Percentiles rank a stretch among this genome's conserved stretches.
phyloP scores from a whole-genome alignment of 2,113 vertebrate genomes.

The Actenoides lindsayi region DNA sequence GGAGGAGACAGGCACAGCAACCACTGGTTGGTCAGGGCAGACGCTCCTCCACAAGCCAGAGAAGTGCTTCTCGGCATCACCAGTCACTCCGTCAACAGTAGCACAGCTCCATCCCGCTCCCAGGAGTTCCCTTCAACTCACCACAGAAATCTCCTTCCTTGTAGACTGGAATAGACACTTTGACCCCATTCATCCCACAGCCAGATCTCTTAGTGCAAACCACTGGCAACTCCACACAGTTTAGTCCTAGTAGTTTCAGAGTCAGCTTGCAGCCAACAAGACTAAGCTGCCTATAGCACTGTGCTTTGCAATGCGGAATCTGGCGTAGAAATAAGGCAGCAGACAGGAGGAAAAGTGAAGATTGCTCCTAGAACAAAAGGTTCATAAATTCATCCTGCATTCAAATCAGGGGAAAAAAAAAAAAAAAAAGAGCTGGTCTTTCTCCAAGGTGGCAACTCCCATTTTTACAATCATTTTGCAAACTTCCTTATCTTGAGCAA shows the following conservation, averaged over 20 bases:
- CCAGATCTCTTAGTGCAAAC: not conserved
- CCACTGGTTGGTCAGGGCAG: not conserved
- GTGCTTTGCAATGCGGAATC: not conserved
- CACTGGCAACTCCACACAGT: not conserved
- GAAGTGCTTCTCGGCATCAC: not conserved
- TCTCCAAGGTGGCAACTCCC: not conserved
- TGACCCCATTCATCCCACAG: not conserved
- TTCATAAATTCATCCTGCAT: not conserved
- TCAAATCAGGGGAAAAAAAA: not conserved
- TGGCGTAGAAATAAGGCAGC: not conserved
- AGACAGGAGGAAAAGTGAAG: not conserved
- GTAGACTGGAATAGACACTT: not conserved
- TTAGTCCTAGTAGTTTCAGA: not conserved
- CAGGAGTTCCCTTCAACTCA: not conserved
- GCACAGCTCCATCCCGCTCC: not conserved
- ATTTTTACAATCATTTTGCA: not conserved
- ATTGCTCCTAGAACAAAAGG: not conserved
- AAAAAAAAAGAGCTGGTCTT: not conserved
- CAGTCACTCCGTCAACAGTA: not conserved
- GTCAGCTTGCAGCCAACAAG: not conserved
- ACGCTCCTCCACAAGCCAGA: not conserved
- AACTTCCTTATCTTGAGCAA: slow-evolving; percentile 24
- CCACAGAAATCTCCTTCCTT: not conserved
- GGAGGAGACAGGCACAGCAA: not conserved
- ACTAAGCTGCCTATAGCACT: not conserved